A percentile compares a stretch with the other conserved stretches of the same genome.
Conservation (phyloP, 2,797 vertebrate genomes). For the Falco rusticolus region DNA sequence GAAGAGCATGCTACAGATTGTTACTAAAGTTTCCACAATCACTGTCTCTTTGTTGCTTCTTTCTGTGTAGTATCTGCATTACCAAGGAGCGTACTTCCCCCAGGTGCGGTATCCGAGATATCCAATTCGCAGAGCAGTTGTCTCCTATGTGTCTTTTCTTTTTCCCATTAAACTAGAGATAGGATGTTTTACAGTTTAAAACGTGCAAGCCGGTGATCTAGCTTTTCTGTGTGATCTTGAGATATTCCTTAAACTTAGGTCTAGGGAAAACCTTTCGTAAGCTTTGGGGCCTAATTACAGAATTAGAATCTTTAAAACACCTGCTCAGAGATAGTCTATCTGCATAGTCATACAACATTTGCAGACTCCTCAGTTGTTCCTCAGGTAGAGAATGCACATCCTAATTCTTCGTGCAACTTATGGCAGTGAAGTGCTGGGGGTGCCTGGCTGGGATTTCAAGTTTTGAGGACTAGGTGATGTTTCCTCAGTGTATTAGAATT, state of each 20-base stretch:
- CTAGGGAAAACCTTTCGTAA: background rate
- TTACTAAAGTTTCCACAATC: background rate
- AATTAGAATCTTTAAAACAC: background rate
- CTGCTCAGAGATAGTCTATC: background rate
- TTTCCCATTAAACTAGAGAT: background rate
- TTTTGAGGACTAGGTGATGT: background rate
- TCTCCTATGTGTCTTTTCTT: background rate
- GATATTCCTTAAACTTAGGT: background rate
- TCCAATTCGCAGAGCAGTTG: background rate
- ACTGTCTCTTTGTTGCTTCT: background rate
- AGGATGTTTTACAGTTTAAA: background rate
- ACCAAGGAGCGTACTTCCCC: fast-evolving
- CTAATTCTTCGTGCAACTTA: background rate
- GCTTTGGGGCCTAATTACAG: background rate
- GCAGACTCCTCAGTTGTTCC: background rate
- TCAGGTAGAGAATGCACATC: background rate
- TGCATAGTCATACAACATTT: background rate
- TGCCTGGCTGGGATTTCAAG: background rate
- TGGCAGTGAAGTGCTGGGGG: background rate
- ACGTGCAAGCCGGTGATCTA: background rate
- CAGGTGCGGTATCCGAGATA: background rate
- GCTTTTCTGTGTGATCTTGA: background rate
- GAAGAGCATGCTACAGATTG: background rate
- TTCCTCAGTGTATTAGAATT: background rate
- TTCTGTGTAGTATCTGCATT: background rate